A percentile compares a stretch with the other conserved stretches of the same genome.
Evolutionary conservation across 1,140 invertebrate genomes (phyloP).

Genomic region (Melanaphis sacchari): DNA sequence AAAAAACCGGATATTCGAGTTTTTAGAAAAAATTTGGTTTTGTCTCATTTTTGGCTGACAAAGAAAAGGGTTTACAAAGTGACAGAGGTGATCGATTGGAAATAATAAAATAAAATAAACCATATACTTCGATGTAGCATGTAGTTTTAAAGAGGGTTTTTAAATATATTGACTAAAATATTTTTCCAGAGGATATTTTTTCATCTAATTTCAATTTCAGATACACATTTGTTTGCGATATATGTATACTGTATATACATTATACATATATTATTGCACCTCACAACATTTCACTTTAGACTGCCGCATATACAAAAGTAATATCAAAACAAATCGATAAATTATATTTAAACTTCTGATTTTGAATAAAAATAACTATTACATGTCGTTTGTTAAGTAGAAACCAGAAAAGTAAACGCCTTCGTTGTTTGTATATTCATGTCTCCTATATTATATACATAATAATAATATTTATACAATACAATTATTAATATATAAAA

Average conservation of each 20-base stretch:
- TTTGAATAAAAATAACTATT: background rate
- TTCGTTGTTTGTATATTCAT: background rate
- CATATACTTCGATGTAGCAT: background rate
- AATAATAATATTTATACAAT: background rate
- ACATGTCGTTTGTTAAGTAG: background rate
- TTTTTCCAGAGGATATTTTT: background rate
- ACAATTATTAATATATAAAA: background rate
- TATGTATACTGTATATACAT: background rate
- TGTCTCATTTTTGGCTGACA: background rate
- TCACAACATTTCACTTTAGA: background rate
- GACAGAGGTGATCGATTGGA: conserved; percentile 41
- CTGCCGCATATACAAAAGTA: background rate
- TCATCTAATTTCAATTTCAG: background rate
- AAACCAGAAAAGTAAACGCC: background rate
- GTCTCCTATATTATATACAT: background rate
- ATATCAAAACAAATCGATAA: conserved; percentile 9
- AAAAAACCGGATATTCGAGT: conserved; percentile 33
- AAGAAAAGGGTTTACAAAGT: background rate
- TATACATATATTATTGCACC: background rate
- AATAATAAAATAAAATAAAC: conserved; percentile 13
- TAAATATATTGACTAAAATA: background rate
- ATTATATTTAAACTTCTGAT: background rate
- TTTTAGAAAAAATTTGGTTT: conserved; percentile 11
- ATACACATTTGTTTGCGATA: background rate
- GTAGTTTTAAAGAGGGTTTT: background rate